Percentiles rank a stretch among this genome's conserved stretches.
Conservation (phyloP, 1,140 invertebrate species). For the Nomia melanderi region DNA sequence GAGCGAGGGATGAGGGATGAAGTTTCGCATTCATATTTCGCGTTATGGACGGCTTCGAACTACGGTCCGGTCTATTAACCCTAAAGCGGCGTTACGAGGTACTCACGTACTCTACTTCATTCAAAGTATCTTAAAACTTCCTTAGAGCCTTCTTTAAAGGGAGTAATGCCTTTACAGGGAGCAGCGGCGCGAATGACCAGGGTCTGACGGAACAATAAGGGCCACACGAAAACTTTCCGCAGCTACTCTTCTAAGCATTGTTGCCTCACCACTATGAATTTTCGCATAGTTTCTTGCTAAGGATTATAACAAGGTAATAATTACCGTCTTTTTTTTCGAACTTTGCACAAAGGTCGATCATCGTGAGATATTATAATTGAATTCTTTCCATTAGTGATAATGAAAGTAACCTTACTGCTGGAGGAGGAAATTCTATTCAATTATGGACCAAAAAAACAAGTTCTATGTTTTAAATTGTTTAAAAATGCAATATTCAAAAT, state of each 20-base stretch:
- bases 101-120: slow-evolving; percentile 25
- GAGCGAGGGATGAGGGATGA: not conserved
- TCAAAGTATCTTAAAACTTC: slow-evolving; percentile 37
- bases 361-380: no score
- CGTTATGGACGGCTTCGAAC: not conserved
- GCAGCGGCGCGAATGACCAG: slow-evolving; percentile 22
- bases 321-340: no score
- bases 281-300: no score
- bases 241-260: not conserved
- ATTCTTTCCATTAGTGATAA: no score
- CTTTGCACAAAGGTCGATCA: no score
- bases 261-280: not conserved
- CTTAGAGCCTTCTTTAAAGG: slow-evolving; percentile 1
- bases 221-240: not conserved
- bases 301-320: no score
- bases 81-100: slow-evolving; percentile 28
- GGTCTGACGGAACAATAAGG: not conserved
- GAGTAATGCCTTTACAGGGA: slow-evolving; percentile 21
- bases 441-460: no score
- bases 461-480: no score
- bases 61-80: slow-evolving; percentile 30
- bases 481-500: no score
- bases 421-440: no score
- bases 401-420: no score
- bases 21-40: slow-evolving; percentile 13